Conservation (phyloP, 2,888 invertebrate genomes). For the Acheta domesticus region DNA sequence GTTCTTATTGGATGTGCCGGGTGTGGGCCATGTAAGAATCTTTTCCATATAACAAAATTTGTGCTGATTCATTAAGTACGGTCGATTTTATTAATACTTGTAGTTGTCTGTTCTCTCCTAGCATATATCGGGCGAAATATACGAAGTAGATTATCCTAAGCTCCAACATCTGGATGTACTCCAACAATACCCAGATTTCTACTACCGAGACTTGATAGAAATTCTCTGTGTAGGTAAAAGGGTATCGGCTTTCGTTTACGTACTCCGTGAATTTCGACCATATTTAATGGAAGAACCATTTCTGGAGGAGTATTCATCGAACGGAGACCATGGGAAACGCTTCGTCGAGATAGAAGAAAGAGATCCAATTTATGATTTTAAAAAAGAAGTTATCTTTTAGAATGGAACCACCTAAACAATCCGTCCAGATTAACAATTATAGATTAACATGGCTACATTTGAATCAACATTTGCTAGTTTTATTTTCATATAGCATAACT, state of each 20-base stretch:
- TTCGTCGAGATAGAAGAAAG: too few relatives aligned
- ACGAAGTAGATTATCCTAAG: constrained; percentile 74
- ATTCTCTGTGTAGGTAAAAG: constrained; percentile 46
- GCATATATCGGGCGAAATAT: constrained; percentile 74
- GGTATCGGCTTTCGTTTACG: constrained; percentile 65
- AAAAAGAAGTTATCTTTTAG: too few relatives aligned
- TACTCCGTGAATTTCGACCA: constrained; percentile 44
- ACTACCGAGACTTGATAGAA: constrained; percentile 64
- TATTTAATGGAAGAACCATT: too few relatives aligned
- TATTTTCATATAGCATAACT: too few relatives aligned
- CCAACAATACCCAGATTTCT: constrained; percentile 81
- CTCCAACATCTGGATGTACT: constrained; percentile 69
- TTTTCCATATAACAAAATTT: not conserved
- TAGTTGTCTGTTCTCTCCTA: constrained; percentile 41
- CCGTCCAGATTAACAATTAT: too few relatives aligned
- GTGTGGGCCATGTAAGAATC: constrained; percentile 56
- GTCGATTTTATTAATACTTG: not conserved
- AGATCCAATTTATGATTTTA: too few relatives aligned
- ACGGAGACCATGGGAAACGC: too few relatives aligned
- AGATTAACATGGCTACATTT: too few relatives aligned
- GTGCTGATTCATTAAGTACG: not conserved
- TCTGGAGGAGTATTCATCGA: too few relatives aligned
- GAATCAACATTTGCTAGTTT: too few relatives aligned
- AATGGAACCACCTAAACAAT: too few relatives aligned
- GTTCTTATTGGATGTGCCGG: constrained; percentile 70